Conservation (phyloP, 2,888 invertebrate species). For the Cordilura impudica region DNA sequence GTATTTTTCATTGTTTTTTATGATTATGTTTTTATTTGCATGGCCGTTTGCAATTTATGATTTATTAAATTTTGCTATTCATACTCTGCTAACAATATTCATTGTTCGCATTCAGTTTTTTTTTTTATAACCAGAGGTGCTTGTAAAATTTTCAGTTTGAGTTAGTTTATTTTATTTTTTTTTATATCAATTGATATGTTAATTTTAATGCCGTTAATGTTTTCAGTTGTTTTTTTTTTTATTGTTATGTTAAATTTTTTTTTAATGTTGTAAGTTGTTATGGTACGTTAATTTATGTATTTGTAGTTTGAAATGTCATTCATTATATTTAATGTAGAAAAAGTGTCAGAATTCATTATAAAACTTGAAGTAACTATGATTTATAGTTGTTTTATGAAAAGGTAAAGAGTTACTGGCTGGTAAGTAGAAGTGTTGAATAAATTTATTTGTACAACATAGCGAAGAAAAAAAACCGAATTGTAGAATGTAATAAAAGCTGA, state of each 20-base stretch:
- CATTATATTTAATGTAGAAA: slow-evolving; percentile 31
- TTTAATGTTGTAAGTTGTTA: slow-evolving; percentile 54
- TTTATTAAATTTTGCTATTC: slow-evolving; percentile 47
- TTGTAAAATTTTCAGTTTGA: slow-evolving; percentile 14
- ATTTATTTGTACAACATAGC: too few relatives aligned
- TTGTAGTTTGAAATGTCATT: slow-evolving; percentile 48
- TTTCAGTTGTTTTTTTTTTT: slow-evolving; percentile 30
- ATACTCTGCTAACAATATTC: slow-evolving; percentile 23
- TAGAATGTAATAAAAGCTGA: too few relatives aligned
- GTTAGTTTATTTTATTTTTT: slow-evolving; percentile 7
- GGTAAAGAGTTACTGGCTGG: not conserved
- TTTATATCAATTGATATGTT: slow-evolving; percentile 60
- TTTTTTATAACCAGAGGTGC: not conserved
- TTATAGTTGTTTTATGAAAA: not conserved
- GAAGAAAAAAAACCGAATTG: too few relatives aligned
- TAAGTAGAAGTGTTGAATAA: too few relatives aligned
- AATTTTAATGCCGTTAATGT: slow-evolving; percentile 56
- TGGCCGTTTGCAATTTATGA: slow-evolving; percentile 55
- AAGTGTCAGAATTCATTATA: slow-evolving; percentile 39
- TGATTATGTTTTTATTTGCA: slow-evolving; percentile 32
- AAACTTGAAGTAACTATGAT: slow-evolving; percentile 14
- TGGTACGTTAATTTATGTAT: slow-evolving; percentile 40
- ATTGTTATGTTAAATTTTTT: slow-evolving; percentile 37
- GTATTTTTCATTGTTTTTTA: not conserved
- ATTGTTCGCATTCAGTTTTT: slow-evolving; percentile 35